Evolutionary conservation across 2,113 vertebrate genomes (phyloP), one percentile per base, ranked within the genome.

Genomic region (Verasper variegatus): DNA sequence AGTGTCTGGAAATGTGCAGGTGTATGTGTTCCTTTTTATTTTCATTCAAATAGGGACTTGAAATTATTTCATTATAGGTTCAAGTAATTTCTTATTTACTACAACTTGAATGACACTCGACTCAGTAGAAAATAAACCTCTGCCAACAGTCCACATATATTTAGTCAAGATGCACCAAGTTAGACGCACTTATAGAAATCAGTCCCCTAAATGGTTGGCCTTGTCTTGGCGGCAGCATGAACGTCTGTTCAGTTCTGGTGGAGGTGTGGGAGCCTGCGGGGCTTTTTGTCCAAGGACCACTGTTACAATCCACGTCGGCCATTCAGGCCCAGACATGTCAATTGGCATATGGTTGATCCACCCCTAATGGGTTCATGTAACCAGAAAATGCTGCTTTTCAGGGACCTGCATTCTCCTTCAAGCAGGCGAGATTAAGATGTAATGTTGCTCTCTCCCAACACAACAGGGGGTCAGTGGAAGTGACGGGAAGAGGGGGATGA

Each of bases 351-450:
- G 97, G 97, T 97, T 97, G 96, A 97, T 95, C 96, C 96, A 93
- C 92, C 95, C 94, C 96, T 92, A 97, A 98, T 97, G 96, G 95
- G 96, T 96, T 96, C 97, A 98, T 97, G 97, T 98, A 97, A 95
- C 95, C 97, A 98, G 97, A 98, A 98, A 97, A 98, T 95, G 92
- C 96, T 93, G 95, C 96, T 93, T 98, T 99, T 98, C 96, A 97
- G 82, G 90, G 52, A 74, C 88, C 94, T 92, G 95, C 95, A 96
- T 97, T 97, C 96, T 97, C 94, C 92, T 94, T 95, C 95, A 96
- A 96, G 96, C 95, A 95, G 92, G 95, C 94, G 96, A 96, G 97
- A 97, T 98, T 97, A 97, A 96, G 95, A 96, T 97, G 95, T 97
- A 96, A 98, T 97, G 96, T 96, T 76, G 82, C 89, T 78, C 92